Conservation (phyloP, 1,140 invertebrate species). For the Parasteatoda tepidariorum region DNA sequence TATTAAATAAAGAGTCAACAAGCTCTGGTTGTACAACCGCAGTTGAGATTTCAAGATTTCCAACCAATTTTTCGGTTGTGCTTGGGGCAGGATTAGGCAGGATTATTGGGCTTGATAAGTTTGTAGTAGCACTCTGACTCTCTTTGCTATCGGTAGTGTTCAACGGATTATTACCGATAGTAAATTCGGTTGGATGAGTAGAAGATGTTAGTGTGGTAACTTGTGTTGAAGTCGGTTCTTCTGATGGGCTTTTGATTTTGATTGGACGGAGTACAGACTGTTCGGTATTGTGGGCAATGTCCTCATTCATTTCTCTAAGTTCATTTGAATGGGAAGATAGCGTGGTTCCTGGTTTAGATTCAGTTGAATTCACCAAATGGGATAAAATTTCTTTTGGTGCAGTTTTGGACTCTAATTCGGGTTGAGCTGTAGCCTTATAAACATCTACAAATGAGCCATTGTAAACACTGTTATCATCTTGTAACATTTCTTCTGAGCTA, state of each 20-base stretch:
- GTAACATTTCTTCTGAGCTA: slow-evolving; percentile 14
- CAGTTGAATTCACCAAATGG: background rate
- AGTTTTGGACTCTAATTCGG: background rate
- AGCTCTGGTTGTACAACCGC: slow-evolving; percentile 1
- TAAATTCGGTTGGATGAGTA: background rate
- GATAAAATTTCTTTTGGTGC: background rate
- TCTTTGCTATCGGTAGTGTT: background rate
- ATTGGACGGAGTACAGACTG: slow-evolving; percentile 45
- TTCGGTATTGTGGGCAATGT: background rate
- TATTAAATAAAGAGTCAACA: background rate
- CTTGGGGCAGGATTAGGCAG: slow-evolving; percentile 18
- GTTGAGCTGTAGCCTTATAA: background rate
- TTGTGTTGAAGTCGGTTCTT: background rate
- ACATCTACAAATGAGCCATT: background rate
- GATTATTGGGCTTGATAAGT: slow-evolving; percentile 29
- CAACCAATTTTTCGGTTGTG: background rate
- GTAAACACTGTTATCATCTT: background rate
- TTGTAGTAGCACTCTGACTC: background rate
- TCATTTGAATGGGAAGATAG: background rate
- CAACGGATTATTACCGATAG: slow-evolving; percentile 5
- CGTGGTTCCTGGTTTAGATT: background rate
- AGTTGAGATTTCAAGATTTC: slow-evolving; percentile 16
- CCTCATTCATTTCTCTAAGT: background rate
- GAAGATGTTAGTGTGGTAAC: background rate
- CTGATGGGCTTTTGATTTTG: slow-evolving; percentile 13